Conservation (phyloP, 2,113 vertebrate species). For the Anoplopoma fimbria region DNA sequence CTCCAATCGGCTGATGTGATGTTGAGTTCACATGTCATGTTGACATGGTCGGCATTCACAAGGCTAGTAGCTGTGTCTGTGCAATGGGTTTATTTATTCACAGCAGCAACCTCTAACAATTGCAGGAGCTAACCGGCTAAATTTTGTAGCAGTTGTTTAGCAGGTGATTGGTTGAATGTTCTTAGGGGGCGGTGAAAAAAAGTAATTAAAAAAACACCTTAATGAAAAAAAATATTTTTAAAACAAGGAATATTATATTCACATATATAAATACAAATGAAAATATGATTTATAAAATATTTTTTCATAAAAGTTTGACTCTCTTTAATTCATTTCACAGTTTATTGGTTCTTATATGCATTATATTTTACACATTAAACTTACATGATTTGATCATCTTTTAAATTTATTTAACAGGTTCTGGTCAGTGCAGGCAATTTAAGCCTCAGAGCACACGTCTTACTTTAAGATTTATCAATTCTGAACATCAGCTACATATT, state of each 20-base stretch:
- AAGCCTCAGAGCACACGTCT: neutral
- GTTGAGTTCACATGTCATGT: constrained; percentile 22
- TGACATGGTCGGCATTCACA: constrained; percentile 20
- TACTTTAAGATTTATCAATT: neutral
- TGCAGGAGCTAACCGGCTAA: no score
- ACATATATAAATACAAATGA: neutral
- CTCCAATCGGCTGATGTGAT: neutral
- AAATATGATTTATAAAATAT: neutral
- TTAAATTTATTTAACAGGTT: neutral
- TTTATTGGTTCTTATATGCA: neutral
- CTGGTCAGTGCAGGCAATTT: neutral
- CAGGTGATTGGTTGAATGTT: no score
- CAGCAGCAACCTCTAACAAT: no score
- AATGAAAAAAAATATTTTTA: no score
- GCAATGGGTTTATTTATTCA: no score
- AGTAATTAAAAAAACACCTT: no score
- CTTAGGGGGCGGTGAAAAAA: no score
- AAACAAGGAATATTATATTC: neutral
- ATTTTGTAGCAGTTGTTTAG: no score
- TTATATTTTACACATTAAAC: neutral
- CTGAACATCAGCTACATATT: constrained; percentile 3
- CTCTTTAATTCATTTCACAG: neutral
- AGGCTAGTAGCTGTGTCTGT: neutral
- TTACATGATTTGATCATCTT: neutral
- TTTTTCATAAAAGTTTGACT: no score